A percentile compares a stretch with the other conserved stretches of the same genome.
Evolutionary conservation across 1,140 invertebrate species (phyloP).

Genomic region (Caerostris extrusa): DNA sequence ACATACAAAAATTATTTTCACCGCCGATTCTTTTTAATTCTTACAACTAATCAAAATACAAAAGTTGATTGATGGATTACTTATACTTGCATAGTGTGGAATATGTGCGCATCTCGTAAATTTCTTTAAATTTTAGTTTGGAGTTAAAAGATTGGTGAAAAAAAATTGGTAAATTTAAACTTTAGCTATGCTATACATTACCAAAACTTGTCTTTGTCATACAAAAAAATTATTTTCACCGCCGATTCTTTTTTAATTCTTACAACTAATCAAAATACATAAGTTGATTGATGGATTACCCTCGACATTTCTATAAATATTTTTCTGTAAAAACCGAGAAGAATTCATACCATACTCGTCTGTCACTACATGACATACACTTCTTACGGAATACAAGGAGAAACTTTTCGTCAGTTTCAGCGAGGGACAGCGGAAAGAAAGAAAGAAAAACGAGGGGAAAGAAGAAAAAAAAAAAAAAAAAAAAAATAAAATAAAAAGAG

Average conservation of each 20-base stretch:
- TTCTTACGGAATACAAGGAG: background rate
- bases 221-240: no score
- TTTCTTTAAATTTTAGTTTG: no score
- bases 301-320: background rate
- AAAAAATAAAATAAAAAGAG: background rate
- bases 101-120: no score
- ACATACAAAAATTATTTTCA: no score
- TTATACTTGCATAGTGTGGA: no score
- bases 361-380: background rate
- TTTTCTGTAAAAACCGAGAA: background rate
- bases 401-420: slow-evolving; percentile 39
- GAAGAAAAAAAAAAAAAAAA: slow-evolving; percentile 17
- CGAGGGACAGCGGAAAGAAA: slow-evolving; percentile 9
- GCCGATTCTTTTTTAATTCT: background rate
- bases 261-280: background rate
- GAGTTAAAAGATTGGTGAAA: no score
- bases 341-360: background rate
- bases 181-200: no score
- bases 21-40: no score
- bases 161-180: no score
- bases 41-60: no score
- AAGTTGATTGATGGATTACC: background rate
- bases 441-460: background rate
- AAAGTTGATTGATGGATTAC: no score
- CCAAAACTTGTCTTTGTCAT: no score